A percentile compares a stretch with the other conserved stretches of the same genome.
These are phyloP conservation scores for Stegastes partitus DNA, from an alignment of 2,113 vertebrate genomes.

Conservation along the genomic window DNA sequence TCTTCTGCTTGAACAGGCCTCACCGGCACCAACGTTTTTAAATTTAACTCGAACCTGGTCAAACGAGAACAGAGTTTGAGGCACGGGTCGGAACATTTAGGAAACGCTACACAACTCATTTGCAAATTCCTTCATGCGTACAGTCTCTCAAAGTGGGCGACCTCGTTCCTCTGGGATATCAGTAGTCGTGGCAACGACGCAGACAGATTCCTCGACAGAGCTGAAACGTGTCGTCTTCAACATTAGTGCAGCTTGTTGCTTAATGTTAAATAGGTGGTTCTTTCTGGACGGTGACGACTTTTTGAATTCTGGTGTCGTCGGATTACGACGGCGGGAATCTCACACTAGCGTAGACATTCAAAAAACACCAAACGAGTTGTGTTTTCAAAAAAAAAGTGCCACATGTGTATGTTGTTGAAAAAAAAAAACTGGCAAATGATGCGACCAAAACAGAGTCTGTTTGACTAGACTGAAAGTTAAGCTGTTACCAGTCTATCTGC, in stretches of 20 bases:
- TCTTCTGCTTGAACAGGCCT: not conserved
- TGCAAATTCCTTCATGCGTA: conserved; percentile 21
- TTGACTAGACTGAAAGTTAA: too few relatives aligned
- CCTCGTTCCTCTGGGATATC: not conserved
- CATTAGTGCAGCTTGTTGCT: not conserved
- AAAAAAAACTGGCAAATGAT: not conserved
- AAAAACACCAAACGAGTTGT: conserved; percentile 3
- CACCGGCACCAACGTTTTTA: conserved; percentile 1
- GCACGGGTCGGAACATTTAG: not conserved
- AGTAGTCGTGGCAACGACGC: conserved; percentile 3
- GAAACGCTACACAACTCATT: not conserved
- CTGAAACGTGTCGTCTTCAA: not conserved
- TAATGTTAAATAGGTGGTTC: not conserved
- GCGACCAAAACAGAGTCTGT: not conserved
- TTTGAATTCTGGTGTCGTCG: not conserved
- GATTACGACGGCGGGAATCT: conserved; percentile 24
- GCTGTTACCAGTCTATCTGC: too few relatives aligned
- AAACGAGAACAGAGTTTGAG: not conserved
- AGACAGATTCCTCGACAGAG: not conserved
- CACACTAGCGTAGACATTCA: conserved; percentile 38
- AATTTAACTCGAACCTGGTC: not conserved
- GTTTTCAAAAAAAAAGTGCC: conserved; percentile 57
- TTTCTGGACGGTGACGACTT: conserved; percentile 32
- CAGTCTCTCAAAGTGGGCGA: not conserved
- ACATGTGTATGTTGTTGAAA: not conserved